Evolutionary conservation across 2,113 vertebrate genomes (phyloP).

Genomic region (Ptilonorhynchus violaceus): DNA sequence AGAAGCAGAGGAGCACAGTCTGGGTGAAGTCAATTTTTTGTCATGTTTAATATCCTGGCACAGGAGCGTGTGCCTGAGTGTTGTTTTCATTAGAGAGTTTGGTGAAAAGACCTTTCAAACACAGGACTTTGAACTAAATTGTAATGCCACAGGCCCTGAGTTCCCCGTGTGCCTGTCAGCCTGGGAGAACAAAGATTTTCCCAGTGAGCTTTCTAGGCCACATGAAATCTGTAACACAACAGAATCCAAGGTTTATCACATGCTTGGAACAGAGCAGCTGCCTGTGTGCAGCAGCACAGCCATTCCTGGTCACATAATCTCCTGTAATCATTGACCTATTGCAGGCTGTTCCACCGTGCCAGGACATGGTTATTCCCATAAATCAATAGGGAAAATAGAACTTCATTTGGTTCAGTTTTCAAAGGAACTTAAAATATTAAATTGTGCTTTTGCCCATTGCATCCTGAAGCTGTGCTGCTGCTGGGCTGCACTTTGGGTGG

Average conservation of each 20-base stretch:
- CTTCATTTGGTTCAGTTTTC: background rate
- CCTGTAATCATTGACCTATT: background rate
- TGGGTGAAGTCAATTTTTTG: background rate
- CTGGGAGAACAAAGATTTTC: background rate
- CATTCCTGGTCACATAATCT: background rate
- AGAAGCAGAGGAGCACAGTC: background rate
- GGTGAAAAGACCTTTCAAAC: slow-evolving; percentile 5
- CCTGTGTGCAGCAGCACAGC: background rate
- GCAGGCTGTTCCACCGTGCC: background rate
- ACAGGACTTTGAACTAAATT: background rate
- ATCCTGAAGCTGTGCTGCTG: background rate
- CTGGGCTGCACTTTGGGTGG: background rate
- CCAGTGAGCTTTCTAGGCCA: background rate
- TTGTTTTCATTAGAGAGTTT: background rate
- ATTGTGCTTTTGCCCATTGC: background rate
- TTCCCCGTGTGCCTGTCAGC: background rate
- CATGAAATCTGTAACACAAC: background rate
- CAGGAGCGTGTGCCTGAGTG: background rate
- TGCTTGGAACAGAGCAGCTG: background rate
- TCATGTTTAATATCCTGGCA: background rate
- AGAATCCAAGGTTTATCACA: background rate
- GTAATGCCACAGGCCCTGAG: background rate
- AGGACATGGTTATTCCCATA: background rate
- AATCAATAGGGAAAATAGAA: accelerated
- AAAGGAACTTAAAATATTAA: background rate